These are phyloP conservation scores for Nipponia nippon DNA, from an alignment of 2,113 vertebrate species.

Conservation along the genomic window DNA sequence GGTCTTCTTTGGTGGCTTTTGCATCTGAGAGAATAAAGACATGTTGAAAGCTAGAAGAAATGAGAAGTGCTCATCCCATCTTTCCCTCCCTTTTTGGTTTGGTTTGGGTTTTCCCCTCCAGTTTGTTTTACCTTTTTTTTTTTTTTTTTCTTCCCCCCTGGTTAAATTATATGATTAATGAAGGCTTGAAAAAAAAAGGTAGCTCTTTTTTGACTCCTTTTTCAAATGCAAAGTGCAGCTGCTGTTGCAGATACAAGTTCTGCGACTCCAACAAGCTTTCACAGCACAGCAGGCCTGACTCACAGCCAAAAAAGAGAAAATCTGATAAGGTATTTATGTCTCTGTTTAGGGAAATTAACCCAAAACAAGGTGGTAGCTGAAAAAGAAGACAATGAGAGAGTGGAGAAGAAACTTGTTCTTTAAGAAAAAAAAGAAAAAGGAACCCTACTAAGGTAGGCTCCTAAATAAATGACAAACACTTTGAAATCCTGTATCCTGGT, in stretches of 20 bases:
- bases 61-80: not conserved
- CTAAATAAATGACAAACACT: not conserved
- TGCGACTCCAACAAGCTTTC: not conserved
- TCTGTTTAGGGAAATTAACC: slow-evolving; percentile 36
- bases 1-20: not conserved
- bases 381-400: not conserved
- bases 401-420: not conserved
- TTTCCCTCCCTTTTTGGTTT: not conserved
- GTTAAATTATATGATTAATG: not conserved
- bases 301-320: not conserved
- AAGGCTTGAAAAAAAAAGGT: not conserved
- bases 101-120: too few species aligned
- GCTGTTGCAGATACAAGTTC: slow-evolving; percentile 2
- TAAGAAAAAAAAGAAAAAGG: not conserved
- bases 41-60: not conserved
- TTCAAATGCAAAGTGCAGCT: slow-evolving; percentile 10
- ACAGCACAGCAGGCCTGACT: slow-evolving; percentile 45
- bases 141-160: too few species aligned
- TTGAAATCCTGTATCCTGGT: not conserved
- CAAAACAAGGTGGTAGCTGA: slow-evolving; percentile 11
- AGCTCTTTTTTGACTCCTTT: not conserved
- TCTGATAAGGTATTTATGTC: not conserved
- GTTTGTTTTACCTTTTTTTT: not conserved
- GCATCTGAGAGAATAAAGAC: not conserved
- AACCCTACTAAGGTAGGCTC: not conserved